A percentile compares a stretch with the other conserved stretches of the same genome.
Conservation (phyloP, 2,888 invertebrate genomes). For the Leptothorax acervorum region DNA sequence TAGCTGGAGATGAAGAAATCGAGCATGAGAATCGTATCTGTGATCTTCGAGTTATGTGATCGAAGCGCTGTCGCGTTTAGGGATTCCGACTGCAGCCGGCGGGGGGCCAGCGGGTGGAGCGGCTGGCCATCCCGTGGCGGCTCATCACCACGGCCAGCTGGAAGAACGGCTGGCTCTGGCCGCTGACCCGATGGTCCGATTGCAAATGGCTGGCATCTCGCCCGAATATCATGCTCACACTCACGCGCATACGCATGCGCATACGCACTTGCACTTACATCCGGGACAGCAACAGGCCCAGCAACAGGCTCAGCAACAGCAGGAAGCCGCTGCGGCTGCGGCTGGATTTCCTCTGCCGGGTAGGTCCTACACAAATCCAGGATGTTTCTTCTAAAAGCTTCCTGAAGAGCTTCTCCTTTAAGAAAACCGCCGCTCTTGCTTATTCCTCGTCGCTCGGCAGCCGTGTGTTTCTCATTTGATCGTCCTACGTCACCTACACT, state of each 20-base stretch:
- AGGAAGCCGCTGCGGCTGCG: conserved; percentile 87
- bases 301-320: conserved; percentile 88
- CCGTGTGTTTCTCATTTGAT: conserved; percentile 49
- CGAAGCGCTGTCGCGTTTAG: conserved; percentile 83
- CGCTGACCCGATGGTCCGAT: conserved; percentile 95
- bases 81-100: conserved; percentile 84
- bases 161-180: conserved; percentile 94
- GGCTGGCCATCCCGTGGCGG: conserved; percentile 87
- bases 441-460: conserved; percentile 52
- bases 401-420: conserved; percentile 54
- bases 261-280: conserved; percentile 95
- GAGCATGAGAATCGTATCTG: conserved; percentile 51
- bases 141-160: conserved; percentile 89
- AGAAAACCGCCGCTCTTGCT: conserved; percentile 45
- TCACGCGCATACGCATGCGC: conserved; percentile 96
- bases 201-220: conserved; percentile 96
- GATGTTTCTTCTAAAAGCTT: conserved; percentile 72
- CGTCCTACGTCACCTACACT: conserved; percentile 30
- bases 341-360: conserved; percentile 86
- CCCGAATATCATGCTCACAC: conserved; percentile 97
- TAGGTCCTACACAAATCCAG: conserved; percentile 80
- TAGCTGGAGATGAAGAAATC: conserved; percentile 54
- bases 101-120: conserved; percentile 86
- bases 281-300: conserved; percentile 91
- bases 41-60: conserved; percentile 69